Conservation (phyloP, 2,113 vertebrate species). For the Tetraodon nigroviridis region DNA sequence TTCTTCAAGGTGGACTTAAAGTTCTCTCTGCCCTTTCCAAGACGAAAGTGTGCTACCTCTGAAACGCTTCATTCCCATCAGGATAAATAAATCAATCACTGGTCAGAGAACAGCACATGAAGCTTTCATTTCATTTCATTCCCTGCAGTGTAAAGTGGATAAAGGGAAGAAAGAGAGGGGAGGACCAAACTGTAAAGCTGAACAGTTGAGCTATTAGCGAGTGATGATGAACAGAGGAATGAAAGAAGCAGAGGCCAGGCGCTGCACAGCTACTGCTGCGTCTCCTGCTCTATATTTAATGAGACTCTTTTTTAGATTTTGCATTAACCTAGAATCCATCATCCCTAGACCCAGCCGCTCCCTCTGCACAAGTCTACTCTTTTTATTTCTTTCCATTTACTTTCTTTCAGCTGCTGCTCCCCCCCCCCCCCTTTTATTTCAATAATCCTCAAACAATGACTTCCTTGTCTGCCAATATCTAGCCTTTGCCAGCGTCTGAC, state of each 20-base stretch:
- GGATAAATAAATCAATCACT: slow-evolving; percentile 31
- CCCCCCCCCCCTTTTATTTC: not conserved
- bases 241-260: slow-evolving; percentile 32
- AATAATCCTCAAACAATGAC: slow-evolving; percentile 15
- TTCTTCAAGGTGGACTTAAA: not conserved
- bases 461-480: too few species aligned
- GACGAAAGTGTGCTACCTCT: slow-evolving; percentile 8
- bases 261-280: slow-evolving; percentile 25
- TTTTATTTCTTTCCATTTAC: not conserved
- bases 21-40: not conserved
- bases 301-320: slow-evolving; percentile 55
- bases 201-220: not conserved
- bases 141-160: not conserved
- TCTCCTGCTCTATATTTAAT: slow-evolving; percentile 58
- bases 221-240: slow-evolving; percentile 8
- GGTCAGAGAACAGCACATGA: slow-evolving; percentile 13
- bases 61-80: slow-evolving; percentile 4
- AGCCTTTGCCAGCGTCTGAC: too few species aligned
- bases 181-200: not conserved
- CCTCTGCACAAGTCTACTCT: not conserved
- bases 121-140: not conserved
- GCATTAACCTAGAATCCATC: slow-evolving; percentile 53
- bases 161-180: not conserved
- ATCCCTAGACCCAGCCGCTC: slow-evolving; percentile 9
- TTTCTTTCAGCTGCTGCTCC: not conserved